Evolutionary conservation across 2,113 vertebrate genomes (phyloP).

Genomic region (Lasiurus cinereus): DNA sequence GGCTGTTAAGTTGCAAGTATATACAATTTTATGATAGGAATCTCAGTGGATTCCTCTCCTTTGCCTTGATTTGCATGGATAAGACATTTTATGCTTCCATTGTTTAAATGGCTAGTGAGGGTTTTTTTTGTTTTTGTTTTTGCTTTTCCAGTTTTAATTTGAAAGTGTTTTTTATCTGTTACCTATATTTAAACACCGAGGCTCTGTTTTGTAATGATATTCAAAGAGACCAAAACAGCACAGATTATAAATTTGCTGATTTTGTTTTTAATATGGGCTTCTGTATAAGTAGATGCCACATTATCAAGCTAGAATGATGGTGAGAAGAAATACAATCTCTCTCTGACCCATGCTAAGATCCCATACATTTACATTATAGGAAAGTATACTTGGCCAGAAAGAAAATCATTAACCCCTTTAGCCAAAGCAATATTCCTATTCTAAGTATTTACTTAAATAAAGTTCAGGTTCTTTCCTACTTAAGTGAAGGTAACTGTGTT

Average conservation of each 20-base stretch:
- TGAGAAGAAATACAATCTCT: background rate
- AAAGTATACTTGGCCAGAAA: background rate
- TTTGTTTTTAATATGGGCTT: conserved; percentile 13
- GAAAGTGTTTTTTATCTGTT: conserved; percentile 41
- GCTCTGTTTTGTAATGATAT: background rate
- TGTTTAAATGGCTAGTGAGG: conserved; percentile 17
- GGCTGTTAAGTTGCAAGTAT: background rate
- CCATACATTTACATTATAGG: background rate
- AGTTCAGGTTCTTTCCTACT: background rate
- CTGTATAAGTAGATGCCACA: background rate
- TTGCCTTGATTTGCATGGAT: background rate
- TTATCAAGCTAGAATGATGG: background rate
- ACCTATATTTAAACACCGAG: conserved; percentile 12
- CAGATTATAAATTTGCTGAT: background rate
- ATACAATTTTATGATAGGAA: background rate
- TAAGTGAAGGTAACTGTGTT: background rate
- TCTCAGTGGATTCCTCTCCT: background rate
- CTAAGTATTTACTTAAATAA: conserved; percentile 31
- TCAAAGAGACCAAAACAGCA: background rate
- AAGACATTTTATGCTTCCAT: background rate
- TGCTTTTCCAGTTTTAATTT: conserved; percentile 53
- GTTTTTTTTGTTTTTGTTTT: background rate
- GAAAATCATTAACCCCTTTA: background rate
- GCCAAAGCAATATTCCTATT: background rate
- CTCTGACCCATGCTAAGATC: background rate